A percentile compares a stretch with the other conserved stretches of the same genome.
Conservation (phyloP, 2,113 vertebrate species). For the Odocoileus virginianus region DNA sequence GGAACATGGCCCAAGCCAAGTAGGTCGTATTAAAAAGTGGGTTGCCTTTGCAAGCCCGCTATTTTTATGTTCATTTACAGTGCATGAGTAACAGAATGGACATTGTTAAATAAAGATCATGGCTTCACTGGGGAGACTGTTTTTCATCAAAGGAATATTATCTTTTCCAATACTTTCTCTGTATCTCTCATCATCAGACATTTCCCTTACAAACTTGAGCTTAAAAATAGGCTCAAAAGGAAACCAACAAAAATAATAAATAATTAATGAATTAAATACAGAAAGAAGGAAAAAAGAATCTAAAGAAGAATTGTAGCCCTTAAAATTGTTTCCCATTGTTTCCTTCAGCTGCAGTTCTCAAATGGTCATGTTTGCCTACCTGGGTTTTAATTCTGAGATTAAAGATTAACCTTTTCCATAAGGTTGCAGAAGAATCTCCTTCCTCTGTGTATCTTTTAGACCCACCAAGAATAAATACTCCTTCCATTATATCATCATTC, state of each 20-base stretch:
- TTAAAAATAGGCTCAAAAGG: neutral
- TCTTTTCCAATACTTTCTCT: neutral
- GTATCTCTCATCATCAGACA: neutral
- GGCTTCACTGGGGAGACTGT: neutral
- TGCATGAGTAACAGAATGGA: neutral
- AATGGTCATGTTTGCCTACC: neutral
- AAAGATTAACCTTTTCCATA: neutral
- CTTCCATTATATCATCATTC: neutral
- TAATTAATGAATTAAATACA: neutral
- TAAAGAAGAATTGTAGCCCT: neutral
- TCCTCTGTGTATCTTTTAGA: neutral
- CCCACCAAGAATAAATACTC: neutral
- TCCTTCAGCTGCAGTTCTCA: neutral
- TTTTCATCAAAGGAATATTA: neutral
- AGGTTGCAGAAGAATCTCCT: neutral
- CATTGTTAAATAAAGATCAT: neutral
- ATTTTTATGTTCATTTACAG: neutral
- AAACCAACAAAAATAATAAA: neutral
- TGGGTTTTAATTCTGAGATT: conserved; percentile 26
- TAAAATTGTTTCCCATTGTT: neutral
- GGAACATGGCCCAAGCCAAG: conserved; percentile 88
- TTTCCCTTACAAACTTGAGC: neutral
- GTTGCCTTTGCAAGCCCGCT: neutral
- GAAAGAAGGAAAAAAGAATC: neutral
- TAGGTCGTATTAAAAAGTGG: conserved; percentile 65